phyloP scores from a whole-genome alignment of 1,140 invertebrate species.

The Ectropis grisescens region DNA sequence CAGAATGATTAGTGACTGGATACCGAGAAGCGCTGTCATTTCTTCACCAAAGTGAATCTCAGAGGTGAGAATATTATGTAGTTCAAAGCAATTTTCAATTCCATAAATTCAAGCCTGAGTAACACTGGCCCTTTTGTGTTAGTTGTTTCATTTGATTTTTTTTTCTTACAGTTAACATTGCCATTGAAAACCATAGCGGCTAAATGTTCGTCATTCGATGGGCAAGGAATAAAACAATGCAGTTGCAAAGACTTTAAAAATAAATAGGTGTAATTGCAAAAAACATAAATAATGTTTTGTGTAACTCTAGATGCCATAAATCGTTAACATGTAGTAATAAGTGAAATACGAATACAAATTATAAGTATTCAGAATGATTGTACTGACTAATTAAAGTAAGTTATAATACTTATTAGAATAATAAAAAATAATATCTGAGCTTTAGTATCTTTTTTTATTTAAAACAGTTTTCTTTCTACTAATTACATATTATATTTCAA shows the following conservation, averaged over 20 bases:
- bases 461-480: too few species aligned
- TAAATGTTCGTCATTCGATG: conserved; percentile 12
- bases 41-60: conserved; percentile 3
- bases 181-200: conserved; percentile 7
- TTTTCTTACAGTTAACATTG: conserved; percentile 7
- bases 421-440: too few species aligned
- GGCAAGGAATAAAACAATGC: conserved; percentile 17
- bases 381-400: too few species aligned
- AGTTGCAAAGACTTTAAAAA: conserved; percentile 11
- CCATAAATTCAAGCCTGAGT: not conserved
- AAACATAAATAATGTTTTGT: conserved; percentile 11
- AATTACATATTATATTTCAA: too few species aligned
- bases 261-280: conserved; percentile 14
- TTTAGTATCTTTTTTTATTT: too few species aligned
- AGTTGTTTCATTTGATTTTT: conserved; percentile 1
- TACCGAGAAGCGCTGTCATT: conserved; percentile 13
- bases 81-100: not conserved
- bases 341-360: too few species aligned
- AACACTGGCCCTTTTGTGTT: not conserved
- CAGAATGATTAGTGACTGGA: conserved; percentile 21
- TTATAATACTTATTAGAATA: too few species aligned
- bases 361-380: too few species aligned
- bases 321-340: conserved; percentile 7
- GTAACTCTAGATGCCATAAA: too few species aligned
- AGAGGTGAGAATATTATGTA: conserved; percentile 3